Conservation (phyloP, 2,797 vertebrate species). For the Ataeniobius toweri region DNA sequence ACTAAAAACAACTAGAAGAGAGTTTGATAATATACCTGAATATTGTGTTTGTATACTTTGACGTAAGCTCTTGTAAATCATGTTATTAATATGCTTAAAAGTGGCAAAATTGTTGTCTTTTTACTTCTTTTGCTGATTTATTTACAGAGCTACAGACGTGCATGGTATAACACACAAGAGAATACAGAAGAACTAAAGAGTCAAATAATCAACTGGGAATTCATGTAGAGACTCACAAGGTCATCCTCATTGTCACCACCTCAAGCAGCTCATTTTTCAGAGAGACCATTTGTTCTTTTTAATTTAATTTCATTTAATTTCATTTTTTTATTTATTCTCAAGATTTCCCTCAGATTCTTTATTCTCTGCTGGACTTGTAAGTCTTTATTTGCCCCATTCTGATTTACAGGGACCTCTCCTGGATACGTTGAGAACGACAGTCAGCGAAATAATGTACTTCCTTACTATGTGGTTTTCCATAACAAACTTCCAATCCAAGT, state of each 20-base stretch:
- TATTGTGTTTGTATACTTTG: not conserved
- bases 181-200: not conserved
- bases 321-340: not conserved
- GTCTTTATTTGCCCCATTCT: not conserved
- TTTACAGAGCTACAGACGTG: not conserved
- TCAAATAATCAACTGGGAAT: not conserved
- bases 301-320: not conserved
- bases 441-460: not conserved
- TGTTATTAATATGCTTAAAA: constrained; percentile 2
- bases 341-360: not conserved
- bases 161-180: not conserved
- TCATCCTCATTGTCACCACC: not conserved
- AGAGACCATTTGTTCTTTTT: not conserved
- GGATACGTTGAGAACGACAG: constrained; percentile 48
- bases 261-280: not conserved
- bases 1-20: not conserved
- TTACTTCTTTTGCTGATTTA: not conserved
- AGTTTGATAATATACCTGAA: not conserved
- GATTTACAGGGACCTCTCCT: constrained; percentile 48
- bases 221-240: not conserved
- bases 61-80: not conserved
- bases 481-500: not conserved
- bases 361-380: not conserved
- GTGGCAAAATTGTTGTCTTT: not conserved
- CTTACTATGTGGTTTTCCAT: too few species aligned